Evolutionary conservation across 2,888 invertebrate genomes (phyloP).

Genomic region (Pseudanteris insignis): DNA sequence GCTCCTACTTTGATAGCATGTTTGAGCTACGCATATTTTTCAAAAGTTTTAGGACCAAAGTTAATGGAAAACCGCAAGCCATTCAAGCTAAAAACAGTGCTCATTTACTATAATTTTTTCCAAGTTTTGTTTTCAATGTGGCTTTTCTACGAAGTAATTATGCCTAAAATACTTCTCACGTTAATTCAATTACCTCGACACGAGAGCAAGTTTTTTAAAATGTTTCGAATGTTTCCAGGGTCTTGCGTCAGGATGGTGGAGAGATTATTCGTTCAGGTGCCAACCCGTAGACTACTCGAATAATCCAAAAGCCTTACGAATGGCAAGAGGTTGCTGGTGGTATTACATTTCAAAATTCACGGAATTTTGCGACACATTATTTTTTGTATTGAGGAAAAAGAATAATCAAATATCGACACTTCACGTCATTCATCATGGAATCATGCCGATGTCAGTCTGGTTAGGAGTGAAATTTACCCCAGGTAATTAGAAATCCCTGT

Average conservation of each 20-base stretch:
- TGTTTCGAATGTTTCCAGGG: slow-evolving; percentile 62
- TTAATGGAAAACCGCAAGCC: slow-evolving; percentile 89
- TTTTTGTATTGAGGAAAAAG: slow-evolving; percentile 95
- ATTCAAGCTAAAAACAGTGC: slow-evolving; percentile 76
- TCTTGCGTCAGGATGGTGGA: slow-evolving; percentile 75
- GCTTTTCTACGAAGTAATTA: slow-evolving; percentile 77
- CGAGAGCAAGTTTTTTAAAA: slow-evolving; percentile 1
- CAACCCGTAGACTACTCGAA: slow-evolving; percentile 84
- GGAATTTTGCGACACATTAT: slow-evolving; percentile 92
- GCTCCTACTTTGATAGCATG: slow-evolving; percentile 81
- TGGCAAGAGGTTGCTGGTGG: slow-evolving; percentile 90
- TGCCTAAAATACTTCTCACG: neutral
- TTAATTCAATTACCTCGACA: slow-evolving; percentile 6
- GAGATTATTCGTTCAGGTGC: slow-evolving; percentile 78
- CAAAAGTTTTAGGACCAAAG: slow-evolving; percentile 81
- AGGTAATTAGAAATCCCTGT: slow-evolving; percentile 70
- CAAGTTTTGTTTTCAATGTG: slow-evolving; percentile 83
- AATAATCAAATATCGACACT: slow-evolving; percentile 90
- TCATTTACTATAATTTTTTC: slow-evolving; percentile 85
- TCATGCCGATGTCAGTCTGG: slow-evolving; percentile 98
- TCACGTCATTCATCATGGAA: slow-evolving; percentile 96
- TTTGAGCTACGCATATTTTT: slow-evolving; percentile 78
- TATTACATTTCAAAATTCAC: slow-evolving; percentile 94
- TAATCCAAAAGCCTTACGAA: slow-evolving; percentile 75
- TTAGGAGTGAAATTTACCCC: slow-evolving; percentile 96